These are phyloP conservation scores for Lepetodrilus schrolli DNA, from an alignment of 2,888 invertebrate species.

Conservation along the genomic window DNA sequence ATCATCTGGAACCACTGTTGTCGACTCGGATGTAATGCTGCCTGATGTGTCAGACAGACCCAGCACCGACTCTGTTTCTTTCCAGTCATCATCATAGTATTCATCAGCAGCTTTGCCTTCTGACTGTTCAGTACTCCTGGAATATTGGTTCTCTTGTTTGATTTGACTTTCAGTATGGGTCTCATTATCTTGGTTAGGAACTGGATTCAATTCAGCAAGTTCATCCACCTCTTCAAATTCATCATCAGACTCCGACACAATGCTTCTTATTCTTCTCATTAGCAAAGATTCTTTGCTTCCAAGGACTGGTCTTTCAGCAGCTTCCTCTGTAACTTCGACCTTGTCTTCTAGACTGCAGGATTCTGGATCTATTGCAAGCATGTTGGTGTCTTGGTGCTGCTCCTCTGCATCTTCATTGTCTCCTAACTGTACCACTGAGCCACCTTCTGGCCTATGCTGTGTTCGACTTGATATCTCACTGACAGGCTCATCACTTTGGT, in stretches of 20 bases:
- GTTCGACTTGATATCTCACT: too few species aligned
- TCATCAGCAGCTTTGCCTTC: conserved; percentile 8
- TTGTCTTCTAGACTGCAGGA: too few species aligned
- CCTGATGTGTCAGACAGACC: conserved; percentile 8
- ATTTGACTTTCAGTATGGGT: too few species aligned
- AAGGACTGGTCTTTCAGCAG: not conserved
- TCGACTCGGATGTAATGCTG: not conserved
- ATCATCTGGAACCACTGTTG: not conserved
- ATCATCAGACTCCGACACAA: not conserved
- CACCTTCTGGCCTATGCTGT: too few species aligned
- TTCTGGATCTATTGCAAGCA: too few species aligned
- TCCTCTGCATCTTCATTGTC: too few species aligned
- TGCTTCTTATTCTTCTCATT: conserved; percentile 4
- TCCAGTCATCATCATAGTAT: not conserved
- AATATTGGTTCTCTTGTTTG: not conserved
- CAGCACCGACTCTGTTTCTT: too few species aligned
- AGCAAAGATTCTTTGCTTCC: not conserved
- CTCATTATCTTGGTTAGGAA: too few species aligned
- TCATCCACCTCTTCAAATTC: not conserved
- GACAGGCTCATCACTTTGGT: too few species aligned
- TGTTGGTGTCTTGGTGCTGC: too few species aligned
- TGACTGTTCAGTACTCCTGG: not conserved
- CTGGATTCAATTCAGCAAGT: not conserved
- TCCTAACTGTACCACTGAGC: too few species aligned
- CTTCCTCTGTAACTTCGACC: too few species aligned